Percentiles rank a stretch among this genome's conserved stretches.
Conservation (phyloP, 2,888 invertebrate genomes). For the Drosophila cracens region DNA sequence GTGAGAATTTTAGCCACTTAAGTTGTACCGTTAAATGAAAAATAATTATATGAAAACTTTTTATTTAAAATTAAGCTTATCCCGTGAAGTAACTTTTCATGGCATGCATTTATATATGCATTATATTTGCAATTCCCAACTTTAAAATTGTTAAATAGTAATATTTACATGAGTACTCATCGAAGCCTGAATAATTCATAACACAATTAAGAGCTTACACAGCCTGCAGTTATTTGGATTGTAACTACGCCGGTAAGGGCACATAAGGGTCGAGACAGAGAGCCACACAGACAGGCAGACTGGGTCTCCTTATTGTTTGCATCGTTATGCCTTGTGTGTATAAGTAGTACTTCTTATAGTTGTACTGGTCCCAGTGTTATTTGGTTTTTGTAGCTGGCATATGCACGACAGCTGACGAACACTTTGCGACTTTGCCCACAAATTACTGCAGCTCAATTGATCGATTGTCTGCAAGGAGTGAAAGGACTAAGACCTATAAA, state of each 20-base stretch:
- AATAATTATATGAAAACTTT: background rate
- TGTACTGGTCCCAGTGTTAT: slow-evolving; percentile 20
- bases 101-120: background rate
- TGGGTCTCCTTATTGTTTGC: slow-evolving; percentile 1
- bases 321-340: slow-evolving; percentile 14
- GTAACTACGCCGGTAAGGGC: slow-evolving; percentile 11
- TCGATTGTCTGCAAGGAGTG: slow-evolving; percentile 69
- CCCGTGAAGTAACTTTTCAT: too few relatives aligned
- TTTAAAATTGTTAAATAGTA: background rate
- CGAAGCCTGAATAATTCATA: slow-evolving; percentile 1
- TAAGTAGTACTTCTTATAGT: slow-evolving; percentile 19
- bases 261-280: slow-evolving; percentile 10
- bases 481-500: slow-evolving; percentile 2
- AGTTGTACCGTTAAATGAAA: background rate
- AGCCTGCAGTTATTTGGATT: slow-evolving; percentile 34
- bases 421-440: slow-evolving; percentile 73
- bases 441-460: slow-evolving; percentile 80
- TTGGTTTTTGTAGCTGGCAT: slow-evolving; percentile 36
- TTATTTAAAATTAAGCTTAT: background rate
- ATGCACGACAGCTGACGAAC: slow-evolving; percentile 67
- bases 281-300: background rate
- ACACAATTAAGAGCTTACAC: slow-evolving; percentile 13
- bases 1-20: background rate
- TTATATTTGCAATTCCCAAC: background rate
- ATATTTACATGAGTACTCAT: background rate